Evolutionary conservation across 2,888 invertebrate genomes (phyloP), one percentile per base, ranked within the genome.

Genomic region (Junonia oenone): DNA sequence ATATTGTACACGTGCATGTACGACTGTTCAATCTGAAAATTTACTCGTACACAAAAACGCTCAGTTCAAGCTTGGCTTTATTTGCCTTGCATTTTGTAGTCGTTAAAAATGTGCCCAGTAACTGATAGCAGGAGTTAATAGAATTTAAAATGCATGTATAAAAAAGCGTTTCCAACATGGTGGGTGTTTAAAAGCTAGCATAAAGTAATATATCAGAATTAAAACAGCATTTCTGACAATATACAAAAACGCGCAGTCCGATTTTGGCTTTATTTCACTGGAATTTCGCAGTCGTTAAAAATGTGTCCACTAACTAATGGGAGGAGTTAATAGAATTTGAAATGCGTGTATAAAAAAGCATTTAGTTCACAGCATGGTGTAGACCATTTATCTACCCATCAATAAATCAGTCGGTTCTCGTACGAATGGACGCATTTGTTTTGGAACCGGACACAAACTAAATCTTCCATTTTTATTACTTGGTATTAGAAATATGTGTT

Each of bases 351-450:
- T 54, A 54, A 54, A 54, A 54, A 54, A 48, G 47, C 40, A 38
- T 53, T 54, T 54, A 48, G 54, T 48, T 48, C 54, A 48, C 47
- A 47, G 31, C 40, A 54, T 48, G 47, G 14, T 47, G 38, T 51
- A 43, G 53, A 55, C 60, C 61, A 62, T 69, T 64, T 66, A 67
- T 68, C 67, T 64, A 58, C 51, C 58, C 61, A 63, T 63, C 67
- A 61, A 66, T 67, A 66, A 65, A 68, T 68, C 68, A 65, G 62
- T 51, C 61, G 55, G 59, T 61, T 60, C 63, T 53, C 64, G 62
- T 54, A 51, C 59, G 61, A 64, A 57, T 52, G 64, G 63, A 64
- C 63, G 61, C 62, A 62, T 66, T 62, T 67, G 64, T 67, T 67
- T 66, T 64, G 60, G 60, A 63, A 65, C 63, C 61, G 62, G 61